phyloP scores from a whole-genome alignment of 2,797 vertebrate species.

The Gastrophryne carolinensis region DNA sequence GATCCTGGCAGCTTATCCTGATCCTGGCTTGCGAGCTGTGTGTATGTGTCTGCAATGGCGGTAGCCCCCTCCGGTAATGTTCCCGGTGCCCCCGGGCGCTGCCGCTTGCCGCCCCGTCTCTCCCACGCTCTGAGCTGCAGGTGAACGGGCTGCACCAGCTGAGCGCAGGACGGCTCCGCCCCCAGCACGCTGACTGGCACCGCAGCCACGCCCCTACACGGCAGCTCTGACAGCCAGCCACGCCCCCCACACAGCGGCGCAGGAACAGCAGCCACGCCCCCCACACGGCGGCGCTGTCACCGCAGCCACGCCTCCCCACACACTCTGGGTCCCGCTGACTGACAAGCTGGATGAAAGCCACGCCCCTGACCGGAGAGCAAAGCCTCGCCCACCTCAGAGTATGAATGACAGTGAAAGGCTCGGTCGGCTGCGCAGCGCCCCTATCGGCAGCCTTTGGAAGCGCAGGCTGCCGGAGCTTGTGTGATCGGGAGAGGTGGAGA shows the following conservation, averaged over 20 bases:
- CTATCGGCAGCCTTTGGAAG: background rate
- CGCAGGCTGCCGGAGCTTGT: background rate
- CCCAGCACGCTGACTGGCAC: constrained; percentile 1
- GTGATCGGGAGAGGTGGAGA: background rate
- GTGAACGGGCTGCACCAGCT: constrained; percentile 83
- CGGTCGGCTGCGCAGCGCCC: background rate
- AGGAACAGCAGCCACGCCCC: background rate
- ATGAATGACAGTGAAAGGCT: background rate
- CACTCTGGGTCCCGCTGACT: constrained; percentile 1
- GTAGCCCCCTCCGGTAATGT: constrained; percentile 33
- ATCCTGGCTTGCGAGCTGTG: background rate
- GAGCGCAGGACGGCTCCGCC: constrained; percentile 65
- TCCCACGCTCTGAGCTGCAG: constrained; percentile 80
- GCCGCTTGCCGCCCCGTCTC: constrained; percentile 57
- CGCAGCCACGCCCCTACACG: background rate
- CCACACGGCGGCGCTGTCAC: background rate
- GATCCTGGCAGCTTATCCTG: background rate
- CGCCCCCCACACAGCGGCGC: too few relatives aligned
- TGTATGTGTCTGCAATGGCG: too few relatives aligned
- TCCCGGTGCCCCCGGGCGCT: constrained; percentile 42
- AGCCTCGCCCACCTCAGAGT: background rate
- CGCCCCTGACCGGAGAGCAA: background rate
- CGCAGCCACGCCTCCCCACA: constrained; percentile 4
- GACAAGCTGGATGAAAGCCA: constrained; percentile 1
- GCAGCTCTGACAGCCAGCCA: background rate